phyloP scores from a whole-genome alignment of 2,888 invertebrate species.

The Ceriagrion tenellum region DNA sequence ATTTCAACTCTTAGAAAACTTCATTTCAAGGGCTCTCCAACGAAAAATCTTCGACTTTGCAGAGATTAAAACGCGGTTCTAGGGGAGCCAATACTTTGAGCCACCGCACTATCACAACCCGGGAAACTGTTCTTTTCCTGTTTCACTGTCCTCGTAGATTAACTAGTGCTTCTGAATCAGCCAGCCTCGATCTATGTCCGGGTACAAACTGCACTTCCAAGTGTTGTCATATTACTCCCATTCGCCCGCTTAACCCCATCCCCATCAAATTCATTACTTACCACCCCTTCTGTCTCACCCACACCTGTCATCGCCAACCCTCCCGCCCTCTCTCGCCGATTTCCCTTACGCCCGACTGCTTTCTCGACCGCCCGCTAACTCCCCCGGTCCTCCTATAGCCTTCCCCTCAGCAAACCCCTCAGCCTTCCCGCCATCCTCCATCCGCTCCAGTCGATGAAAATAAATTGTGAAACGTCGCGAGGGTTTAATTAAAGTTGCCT shows the following conservation, averaged over 20 bases:
- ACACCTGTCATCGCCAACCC: background rate
- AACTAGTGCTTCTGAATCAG: background rate
- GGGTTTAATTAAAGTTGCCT: slow-evolving; percentile 61
- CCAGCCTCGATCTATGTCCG: slow-evolving; percentile 29
- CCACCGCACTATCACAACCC: too few species aligned
- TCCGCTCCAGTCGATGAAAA: slow-evolving; percentile 52
- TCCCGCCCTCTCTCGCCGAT: background rate
- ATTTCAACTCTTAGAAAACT: too few species aligned
- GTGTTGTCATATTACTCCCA: slow-evolving; percentile 60
- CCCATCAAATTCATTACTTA: background rate
- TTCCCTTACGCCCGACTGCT: background rate
- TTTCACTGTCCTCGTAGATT: background rate
- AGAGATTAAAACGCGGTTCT: too few species aligned
- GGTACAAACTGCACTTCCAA: slow-evolving; percentile 34
- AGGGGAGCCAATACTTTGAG: too few species aligned
- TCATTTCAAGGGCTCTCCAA: too few species aligned
- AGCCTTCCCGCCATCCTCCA: too few species aligned
- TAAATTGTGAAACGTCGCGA: slow-evolving; percentile 37
- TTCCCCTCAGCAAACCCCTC: too few species aligned
- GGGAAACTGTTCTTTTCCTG: background rate
- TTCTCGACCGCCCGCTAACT: background rate
- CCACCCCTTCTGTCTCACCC: background rate
- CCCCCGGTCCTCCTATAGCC: background rate
- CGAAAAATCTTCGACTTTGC: too few species aligned
- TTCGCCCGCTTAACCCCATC: background rate